Base-by-base conservation (phyloP, 2,797 vertebrate genomes). In the Onychomys leucogaster region DNA sequence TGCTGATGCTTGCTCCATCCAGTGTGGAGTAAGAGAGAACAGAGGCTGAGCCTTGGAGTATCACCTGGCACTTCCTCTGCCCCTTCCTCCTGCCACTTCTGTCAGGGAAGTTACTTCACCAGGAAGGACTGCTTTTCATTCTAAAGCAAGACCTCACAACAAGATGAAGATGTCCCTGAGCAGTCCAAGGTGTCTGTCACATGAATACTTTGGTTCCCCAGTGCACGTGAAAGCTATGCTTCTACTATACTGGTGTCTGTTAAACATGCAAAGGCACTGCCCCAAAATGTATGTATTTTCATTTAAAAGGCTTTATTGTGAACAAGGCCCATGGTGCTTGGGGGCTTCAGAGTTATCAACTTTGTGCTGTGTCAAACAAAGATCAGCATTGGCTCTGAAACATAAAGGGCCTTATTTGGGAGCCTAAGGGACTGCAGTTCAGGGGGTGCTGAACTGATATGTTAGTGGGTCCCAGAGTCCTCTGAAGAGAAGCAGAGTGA, bases 11-110 rank as follows among this genome's bases (percentile, higher is more conserved):
- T 3, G 32, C 49, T 61, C 8, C 0, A 4, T 10, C 46, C 2
- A 3, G 11, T 8, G 3, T 0, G 2, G 55, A 65, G n/a, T 37
- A 37, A 73, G 52, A 12, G 3, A 1, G 52, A 10, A 11, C 0
- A 12, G 63, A 67, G 46, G 27, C 0, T 0, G 23, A 5, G 29
- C 27, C 1, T 0, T 1, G 23, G 16, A 25, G 2, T 5, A 0
- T 57, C 2, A 0, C 29, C 34, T 2, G 16, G 27, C 3, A 34
- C 2, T 12, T 13, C 23, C 19, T 6, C 63, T 17, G 7, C 0
- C 69, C 12, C 32, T 17, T 16, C 23, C 52, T 93, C 49, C 49
- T 16, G 32, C 43, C 49, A 13, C 43, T 78, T 23, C 8, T 32
- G 25, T 27, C 8, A 17, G 71, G 29, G 78, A 52, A 12, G 11